Evolutionary conservation across 2,888 invertebrate species (phyloP), one percentile per base, ranked within the genome.

Genomic region (Idaea aversata): DNA sequence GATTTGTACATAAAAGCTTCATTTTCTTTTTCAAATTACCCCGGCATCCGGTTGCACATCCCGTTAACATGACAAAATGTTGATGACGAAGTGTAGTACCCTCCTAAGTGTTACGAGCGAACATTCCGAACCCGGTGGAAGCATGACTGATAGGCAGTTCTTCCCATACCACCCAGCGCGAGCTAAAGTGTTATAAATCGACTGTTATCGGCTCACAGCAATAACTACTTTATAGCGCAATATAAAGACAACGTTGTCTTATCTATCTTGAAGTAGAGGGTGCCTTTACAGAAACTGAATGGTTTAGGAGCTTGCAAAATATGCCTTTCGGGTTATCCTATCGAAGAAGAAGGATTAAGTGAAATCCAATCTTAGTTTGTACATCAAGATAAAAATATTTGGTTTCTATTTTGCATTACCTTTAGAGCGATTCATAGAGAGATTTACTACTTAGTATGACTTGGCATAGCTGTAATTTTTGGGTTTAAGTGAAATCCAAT

Each of bases 211-310:
- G 80, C 76, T 77, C 76, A 68, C 70, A 78, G 85, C 87, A 85
- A 87, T 89, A 89, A 88, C 87, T 85, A 81, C 82, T 89, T 89
- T 88, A 90, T 86, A 79, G 78, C 76, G 79, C 85, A 80, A 88
- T 88, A 88, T 88, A 88, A 88, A 88, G 82, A 84, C 81, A 83
- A 81, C 80, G 80, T 80, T 72, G 73, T 75, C 76, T 79, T 83
- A 85, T 86, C 82, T 85, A 80, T 82, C 78, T 77, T 74, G 73
- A 75, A 75, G 71, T 75, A 77, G 70, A 75, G 76, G 71, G 72
- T 72, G 72, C 70, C 75, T 75, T 13, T 36, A 75, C 73, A 70
- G 67, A 73, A 70, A 65, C 61, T 57, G 65, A 68, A 63, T 66
- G 60, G 62, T 67, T 64, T 64, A 63, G 63, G 63, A 64, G 67